phyloP scores from a whole-genome alignment of 2,113 vertebrate genomes.

The Perca schrenkii region DNA sequence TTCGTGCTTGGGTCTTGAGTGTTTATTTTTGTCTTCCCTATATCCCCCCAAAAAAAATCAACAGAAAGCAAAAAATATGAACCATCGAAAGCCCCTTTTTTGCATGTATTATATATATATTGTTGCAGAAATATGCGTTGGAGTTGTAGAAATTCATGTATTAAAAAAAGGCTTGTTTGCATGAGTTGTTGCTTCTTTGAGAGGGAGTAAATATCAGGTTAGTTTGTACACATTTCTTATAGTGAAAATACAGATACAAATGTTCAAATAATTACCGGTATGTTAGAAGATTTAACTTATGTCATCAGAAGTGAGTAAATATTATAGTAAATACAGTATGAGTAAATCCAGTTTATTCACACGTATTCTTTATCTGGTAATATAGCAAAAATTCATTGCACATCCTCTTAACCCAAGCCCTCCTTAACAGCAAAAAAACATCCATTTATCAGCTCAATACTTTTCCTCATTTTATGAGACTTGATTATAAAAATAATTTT shows the following conservation, averaged over 20 bases:
- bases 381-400: background rate
- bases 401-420: constrained; percentile 7
- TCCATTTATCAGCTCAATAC: background rate
- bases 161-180: constrained; percentile 66
- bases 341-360: constrained; percentile 10
- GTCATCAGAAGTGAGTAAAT: constrained; percentile 8
- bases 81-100: constrained; percentile 15
- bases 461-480: background rate
- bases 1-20: constrained; percentile 56
- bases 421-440: background rate
- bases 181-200: constrained; percentile 54
- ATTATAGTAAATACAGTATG: background rate
- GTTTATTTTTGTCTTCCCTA: constrained; percentile 68
- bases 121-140: constrained; percentile 63
- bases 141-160: constrained; percentile 61
- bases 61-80: constrained; percentile 36
- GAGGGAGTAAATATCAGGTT: background rate
- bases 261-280: background rate
- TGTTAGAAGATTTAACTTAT: background rate
- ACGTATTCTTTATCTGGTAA: background rate
- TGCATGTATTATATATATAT: constrained; percentile 59
- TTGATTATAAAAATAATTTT: background rate
- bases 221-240: background rate
- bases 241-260: background rate
- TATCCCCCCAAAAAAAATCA: background rate